Conservation (phyloP, 2,797 vertebrate genomes). For the Ispidina lecontei region DNA sequence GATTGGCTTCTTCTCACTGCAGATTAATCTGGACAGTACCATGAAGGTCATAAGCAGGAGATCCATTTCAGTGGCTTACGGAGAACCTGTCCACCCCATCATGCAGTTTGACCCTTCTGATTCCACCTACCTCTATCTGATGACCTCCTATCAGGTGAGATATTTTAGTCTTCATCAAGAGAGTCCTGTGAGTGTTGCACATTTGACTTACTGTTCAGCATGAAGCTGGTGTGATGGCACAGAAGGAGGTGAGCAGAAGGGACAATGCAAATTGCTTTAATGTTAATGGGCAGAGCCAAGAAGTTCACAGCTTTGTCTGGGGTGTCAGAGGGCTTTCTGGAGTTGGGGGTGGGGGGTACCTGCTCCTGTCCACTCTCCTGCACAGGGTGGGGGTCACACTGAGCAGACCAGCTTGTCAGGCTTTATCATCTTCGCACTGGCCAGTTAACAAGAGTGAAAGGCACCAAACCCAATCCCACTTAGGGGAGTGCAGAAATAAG, state of each 20-base stretch:
- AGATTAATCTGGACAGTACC: conserved; percentile 87
- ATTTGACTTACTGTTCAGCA: not conserved
- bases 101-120: conserved; percentile 96
- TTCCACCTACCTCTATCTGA: conserved; percentile 91
- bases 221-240: not conserved
- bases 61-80: conserved; percentile 83
- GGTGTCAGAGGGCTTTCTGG: not conserved
- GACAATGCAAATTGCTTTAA: not conserved
- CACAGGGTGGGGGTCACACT: rapidly evolving
- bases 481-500: not conserved
- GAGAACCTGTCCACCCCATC: conserved; percentile 90
- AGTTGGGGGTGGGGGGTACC: not conserved
- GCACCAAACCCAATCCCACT: rapidly evolving
- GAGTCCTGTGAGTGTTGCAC: not conserved
- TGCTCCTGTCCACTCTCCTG: not conserved
- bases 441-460: not conserved
- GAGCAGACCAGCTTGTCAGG: not conserved
- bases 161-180: not conserved
- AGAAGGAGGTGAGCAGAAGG: not conserved
- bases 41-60: conserved; percentile 87
- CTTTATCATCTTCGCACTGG: not conserved
- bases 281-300: not conserved
- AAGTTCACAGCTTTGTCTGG: not conserved
- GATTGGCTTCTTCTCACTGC: conserved; percentile 15
- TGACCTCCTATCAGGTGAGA: conserved; percentile 95